phyloP scores from a whole-genome alignment of 2,888 invertebrate species.

The Eugnorisma glareosa region DNA sequence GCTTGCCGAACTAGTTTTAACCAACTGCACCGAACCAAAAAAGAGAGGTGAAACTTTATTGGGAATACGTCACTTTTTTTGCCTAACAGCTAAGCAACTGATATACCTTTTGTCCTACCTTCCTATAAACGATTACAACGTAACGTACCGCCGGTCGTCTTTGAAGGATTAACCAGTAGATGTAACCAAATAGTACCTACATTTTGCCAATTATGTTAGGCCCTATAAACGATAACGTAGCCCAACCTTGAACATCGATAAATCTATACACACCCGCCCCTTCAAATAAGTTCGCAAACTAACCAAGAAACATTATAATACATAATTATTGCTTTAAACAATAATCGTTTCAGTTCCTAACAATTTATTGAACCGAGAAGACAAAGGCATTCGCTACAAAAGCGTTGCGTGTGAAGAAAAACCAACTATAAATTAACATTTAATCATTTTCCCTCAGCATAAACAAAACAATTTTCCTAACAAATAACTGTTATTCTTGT shows the following conservation, averaged over 20 bases:
- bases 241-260: constrained; percentile 1
- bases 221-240: background rate
- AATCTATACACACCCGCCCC: background rate
- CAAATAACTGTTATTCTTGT: constrained; percentile 59
- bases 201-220: background rate
- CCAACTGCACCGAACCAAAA: background rate
- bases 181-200: background rate
- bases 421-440: constrained; percentile 64
- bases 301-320: constrained; percentile 25
- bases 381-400: constrained; percentile 53
- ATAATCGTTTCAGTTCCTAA: constrained; percentile 32
- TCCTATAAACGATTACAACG: no score
- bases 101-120: no score
- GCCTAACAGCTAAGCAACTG: no score
- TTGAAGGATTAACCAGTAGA: no score
- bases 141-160: no score
- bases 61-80: no score
- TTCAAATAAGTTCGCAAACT: constrained; percentile 16
- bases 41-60: no score
- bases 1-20: no score
- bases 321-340: constrained; percentile 33
- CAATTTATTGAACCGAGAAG: constrained; percentile 47
- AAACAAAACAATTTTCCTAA: constrained; percentile 59
- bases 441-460: constrained; percentile 60
- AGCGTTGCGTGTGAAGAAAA: constrained; percentile 62